A percentile compares a stretch with the other conserved stretches of the same genome.
Evolutionary conservation across 2,888 invertebrate genomes (phyloP).

Genomic region (Epirrhoe alternata): DNA sequence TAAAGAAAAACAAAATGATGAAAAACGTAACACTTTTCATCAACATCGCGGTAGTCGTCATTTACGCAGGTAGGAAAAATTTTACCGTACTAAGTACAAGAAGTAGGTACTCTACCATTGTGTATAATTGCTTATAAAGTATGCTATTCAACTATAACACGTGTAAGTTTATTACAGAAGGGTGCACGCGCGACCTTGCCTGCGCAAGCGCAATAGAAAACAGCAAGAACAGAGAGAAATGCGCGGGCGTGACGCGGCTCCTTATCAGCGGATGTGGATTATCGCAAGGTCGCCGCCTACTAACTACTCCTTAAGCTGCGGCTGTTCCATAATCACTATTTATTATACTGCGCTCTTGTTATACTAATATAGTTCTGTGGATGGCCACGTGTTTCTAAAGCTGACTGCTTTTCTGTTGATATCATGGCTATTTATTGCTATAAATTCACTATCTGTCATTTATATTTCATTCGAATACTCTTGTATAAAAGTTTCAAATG

Average conservation of each 20-base stretch:
- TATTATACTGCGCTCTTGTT: background rate
- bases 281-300: constrained; percentile 66
- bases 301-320: constrained; percentile 17
- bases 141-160: constrained; percentile 52
- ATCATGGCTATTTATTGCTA: constrained; percentile 34
- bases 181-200: constrained; percentile 69
- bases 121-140: constrained; percentile 10
- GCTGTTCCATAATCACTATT: constrained; percentile 7
- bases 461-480: background rate
- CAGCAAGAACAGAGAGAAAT: constrained; percentile 59
- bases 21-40: constrained; percentile 8
- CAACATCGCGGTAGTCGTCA: background rate
- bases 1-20: background rate
- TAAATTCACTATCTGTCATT: constrained; percentile 13
- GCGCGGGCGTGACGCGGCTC: constrained; percentile 63
- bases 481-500: background rate
- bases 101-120: background rate
- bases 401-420: constrained; percentile 50
- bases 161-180: constrained; percentile 65
- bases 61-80: background rate
- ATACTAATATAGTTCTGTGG: constrained; percentile 10
- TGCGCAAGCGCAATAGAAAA: constrained; percentile 35
- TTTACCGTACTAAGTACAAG: background rate
- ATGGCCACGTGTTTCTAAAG: constrained; percentile 64
- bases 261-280: constrained; percentile 75